phyloP scores from a whole-genome alignment of 2,888 invertebrate genomes.

The Drosophila atripex region DNA sequence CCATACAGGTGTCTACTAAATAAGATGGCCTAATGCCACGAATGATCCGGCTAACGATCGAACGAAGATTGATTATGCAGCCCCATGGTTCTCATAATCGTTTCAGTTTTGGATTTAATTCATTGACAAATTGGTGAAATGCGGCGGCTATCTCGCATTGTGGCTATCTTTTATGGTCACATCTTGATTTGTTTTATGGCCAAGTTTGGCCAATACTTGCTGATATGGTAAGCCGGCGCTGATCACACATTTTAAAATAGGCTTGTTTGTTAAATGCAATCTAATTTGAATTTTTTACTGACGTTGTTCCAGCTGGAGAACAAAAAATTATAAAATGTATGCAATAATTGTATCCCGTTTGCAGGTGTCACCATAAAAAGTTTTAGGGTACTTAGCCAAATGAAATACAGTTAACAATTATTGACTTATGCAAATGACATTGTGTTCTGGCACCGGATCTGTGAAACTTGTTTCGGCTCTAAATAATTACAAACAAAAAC shows the following conservation, averaged over 20 bases:
- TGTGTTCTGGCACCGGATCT: slow-evolving; percentile 31
- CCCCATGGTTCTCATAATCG: slow-evolving; percentile 20
- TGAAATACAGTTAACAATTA: slow-evolving; percentile 41
- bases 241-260: slow-evolving; percentile 16
- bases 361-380: slow-evolving; percentile 4
- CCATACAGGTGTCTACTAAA: background rate
- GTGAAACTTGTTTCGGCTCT: slow-evolving; percentile 32
- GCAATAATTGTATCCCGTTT: slow-evolving; percentile 11
- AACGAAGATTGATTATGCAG: slow-evolving; percentile 5
- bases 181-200: slow-evolving; percentile 22
- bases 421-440: slow-evolving; percentile 34
- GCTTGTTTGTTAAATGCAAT: slow-evolving; percentile 15
- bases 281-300: slow-evolving; percentile 27
- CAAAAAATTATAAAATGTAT: background rate
- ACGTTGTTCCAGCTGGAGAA: background rate
- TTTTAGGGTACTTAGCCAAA: slow-evolving; percentile 27
- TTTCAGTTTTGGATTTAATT: slow-evolving; percentile 4
- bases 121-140: slow-evolving; percentile 36
- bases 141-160: slow-evolving; percentile 8
- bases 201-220: slow-evolving; percentile 20
- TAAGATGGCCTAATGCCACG: background rate
- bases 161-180: slow-evolving; percentile 29
- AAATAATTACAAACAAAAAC: slow-evolving; percentile 34
- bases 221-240: slow-evolving; percentile 24
- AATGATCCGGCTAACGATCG: background rate